Evolutionary conservation across 2,888 invertebrate species (phyloP).

Genomic region (Nipponacmea schrenckii): DNA sequence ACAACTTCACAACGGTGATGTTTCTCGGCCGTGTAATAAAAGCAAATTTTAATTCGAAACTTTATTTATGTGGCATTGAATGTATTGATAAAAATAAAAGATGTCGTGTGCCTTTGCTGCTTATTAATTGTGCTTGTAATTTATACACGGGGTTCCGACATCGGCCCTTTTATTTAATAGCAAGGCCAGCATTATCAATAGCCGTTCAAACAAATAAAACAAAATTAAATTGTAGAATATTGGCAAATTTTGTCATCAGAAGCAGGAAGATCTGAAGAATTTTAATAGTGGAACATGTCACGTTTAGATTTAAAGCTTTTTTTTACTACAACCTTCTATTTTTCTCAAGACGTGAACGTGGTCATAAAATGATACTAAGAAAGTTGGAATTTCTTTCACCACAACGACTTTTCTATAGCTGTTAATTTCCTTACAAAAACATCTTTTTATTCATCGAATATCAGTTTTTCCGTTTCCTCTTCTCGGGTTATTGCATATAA

Average conservation of each 20-base stretch:
- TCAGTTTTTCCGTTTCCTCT: too few species aligned
- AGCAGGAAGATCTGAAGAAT: slow-evolving; percentile 2
- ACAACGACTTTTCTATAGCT: slow-evolving; percentile 4
- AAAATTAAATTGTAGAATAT: slow-evolving; percentile 6
- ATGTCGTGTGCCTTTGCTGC: neutral
- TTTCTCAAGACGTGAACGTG: slow-evolving; percentile 6
- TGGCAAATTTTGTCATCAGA: slow-evolving; percentile 6
- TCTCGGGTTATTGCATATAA: too few species aligned
- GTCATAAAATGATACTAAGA: slow-evolving; percentile 5
- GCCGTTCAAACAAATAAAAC: slow-evolving; percentile 4
- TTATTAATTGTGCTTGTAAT: slow-evolving; percentile 7
- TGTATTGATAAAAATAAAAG: slow-evolving; percentile 7
- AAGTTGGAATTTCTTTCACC: slow-evolving; percentile 2
- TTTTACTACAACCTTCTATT: neutral
- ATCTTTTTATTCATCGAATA: neutral
- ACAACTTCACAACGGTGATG: neutral
- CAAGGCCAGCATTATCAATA: slow-evolving; percentile 4
- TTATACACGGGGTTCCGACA: neutral
- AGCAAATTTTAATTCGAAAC: neutral
- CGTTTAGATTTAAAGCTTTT: slow-evolving; percentile 4
- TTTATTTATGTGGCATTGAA: slow-evolving; percentile 7
- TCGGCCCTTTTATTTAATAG: slow-evolving; percentile 8
- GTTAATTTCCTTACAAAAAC: slow-evolving; percentile 1
- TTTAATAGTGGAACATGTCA: slow-evolving; percentile 2
- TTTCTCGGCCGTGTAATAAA: neutral